phyloP scores from a whole-genome alignment of 2,113 vertebrate genomes.

The Halichoeres trimaculatus region DNA sequence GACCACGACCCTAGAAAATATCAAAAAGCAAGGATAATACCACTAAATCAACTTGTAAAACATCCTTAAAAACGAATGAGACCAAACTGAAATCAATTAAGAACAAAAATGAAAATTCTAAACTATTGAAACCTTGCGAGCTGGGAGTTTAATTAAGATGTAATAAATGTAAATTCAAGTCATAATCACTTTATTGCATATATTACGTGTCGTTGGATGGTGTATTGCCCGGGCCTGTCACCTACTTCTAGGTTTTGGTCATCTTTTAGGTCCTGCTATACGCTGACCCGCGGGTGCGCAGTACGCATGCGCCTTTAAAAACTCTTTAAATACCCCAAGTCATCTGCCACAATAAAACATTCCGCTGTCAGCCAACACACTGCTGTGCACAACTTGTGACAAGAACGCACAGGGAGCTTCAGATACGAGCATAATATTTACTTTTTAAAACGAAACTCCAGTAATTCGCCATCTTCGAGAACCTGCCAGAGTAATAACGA shows the following conservation, averaged over 20 bases:
- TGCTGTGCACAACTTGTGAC: slow-evolving; percentile 22
- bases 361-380: slow-evolving; percentile 75
- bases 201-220: not conserved
- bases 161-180: not conserved
- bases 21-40: no score
- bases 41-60: no score
- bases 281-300: slow-evolving; percentile 72
- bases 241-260: slow-evolving; percentile 74
- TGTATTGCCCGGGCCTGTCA: slow-evolving; percentile 63
- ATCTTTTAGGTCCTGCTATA: slow-evolving; percentile 68
- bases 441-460: slow-evolving; percentile 45
- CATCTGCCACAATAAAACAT: slow-evolving; percentile 84
- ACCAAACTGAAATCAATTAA: no score
- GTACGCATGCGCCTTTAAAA: slow-evolving; percentile 77
- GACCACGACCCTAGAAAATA: no score
- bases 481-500: slow-evolving; percentile 47
- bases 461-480: slow-evolving; percentile 46
- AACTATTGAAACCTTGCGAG: no score
- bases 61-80: no score
- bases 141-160: not conserved
- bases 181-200: not conserved
- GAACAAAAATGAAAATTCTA: no score
- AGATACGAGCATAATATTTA: slow-evolving; percentile 48
- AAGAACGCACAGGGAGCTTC: slow-evolving; percentile 41
- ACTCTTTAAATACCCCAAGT: slow-evolving; percentile 84